Evolutionary conservation across 2,797 vertebrate genomes (phyloP).

Genomic region (Pteronotus mesoamericanus): DNA sequence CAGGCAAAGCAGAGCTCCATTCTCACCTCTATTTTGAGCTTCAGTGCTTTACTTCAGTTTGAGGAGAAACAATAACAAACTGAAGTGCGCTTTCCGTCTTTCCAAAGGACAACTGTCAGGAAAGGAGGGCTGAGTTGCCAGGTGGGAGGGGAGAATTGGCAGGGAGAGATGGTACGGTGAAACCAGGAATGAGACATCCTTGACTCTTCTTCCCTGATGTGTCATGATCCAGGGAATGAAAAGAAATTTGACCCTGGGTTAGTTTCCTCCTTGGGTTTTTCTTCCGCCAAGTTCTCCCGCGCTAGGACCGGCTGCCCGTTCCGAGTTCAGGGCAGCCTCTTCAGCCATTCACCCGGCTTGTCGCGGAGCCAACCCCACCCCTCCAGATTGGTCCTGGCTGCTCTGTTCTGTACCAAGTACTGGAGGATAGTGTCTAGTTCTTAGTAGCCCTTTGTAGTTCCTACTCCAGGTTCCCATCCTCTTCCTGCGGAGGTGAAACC

Average conservation of each 20-base stretch:
- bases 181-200: conserved; percentile 7
- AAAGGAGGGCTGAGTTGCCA: conserved; percentile 50
- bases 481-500: not conserved
- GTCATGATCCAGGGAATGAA: conserved; percentile 53
- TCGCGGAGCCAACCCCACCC: not conserved
- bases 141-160: conserved; percentile 54
- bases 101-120: conserved; percentile 60
- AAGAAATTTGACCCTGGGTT: conserved; percentile 72
- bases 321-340: conserved; percentile 34
- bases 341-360: not conserved
- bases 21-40: conserved; percentile 72
- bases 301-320: not conserved
- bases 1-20: conserved; percentile 49
- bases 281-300: not conserved
- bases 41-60: conserved; percentile 72
- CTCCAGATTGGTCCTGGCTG: not conserved
- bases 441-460: not conserved
- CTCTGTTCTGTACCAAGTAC: not conserved
- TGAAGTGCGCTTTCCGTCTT: conserved; percentile 72
- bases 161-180: not conserved
- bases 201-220: conserved; percentile 24
- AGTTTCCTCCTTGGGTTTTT: conserved; percentile 6
- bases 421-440: conserved; percentile 28
- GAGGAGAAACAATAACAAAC: conserved; percentile 54
- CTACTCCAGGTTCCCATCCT: not conserved